Percentiles rank a stretch among this genome's conserved stretches.
These are phyloP conservation scores for Tipula helvola DNA, from an alignment of 2,888 invertebrate genomes.

Conservation along the genomic window DNA sequence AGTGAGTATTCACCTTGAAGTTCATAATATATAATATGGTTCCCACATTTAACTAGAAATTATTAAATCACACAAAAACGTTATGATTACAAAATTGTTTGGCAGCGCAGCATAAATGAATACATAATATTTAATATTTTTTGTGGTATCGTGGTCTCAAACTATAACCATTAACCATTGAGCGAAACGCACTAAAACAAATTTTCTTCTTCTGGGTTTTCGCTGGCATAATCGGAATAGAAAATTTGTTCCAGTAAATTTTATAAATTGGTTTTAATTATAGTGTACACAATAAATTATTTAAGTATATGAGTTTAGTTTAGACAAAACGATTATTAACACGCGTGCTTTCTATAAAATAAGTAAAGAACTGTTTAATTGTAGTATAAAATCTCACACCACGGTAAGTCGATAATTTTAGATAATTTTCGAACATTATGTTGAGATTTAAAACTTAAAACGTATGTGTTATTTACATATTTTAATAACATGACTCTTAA, in stretches of 20 bases:
- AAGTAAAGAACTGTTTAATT: neutral
- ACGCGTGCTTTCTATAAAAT: neutral
- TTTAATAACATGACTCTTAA: neutral
- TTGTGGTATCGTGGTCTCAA: neutral
- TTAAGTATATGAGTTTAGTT: neutral
- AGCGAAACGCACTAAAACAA: neutral
- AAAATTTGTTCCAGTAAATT: neutral
- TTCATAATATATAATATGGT: neutral
- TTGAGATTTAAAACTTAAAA: neutral
- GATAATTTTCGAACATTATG: neutral
- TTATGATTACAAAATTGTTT: neutral
- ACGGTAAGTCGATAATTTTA: neutral
- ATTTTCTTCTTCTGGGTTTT: neutral
- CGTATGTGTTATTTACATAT: neutral
- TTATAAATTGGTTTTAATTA: neutral
- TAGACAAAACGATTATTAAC: neutral
- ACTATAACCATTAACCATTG: neutral
- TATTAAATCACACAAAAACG: neutral
- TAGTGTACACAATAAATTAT: neutral
- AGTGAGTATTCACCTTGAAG: neutral
- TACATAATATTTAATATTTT: neutral
- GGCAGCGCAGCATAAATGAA: neutral
- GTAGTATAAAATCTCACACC: neutral
- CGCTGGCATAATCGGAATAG: neutral
- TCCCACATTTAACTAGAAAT: no score